Percentiles rank a stretch among this genome's conserved stretches.
Evolutionary conservation across 2,113 vertebrate species (phyloP).

Genomic region (Pipa parva): DNA sequence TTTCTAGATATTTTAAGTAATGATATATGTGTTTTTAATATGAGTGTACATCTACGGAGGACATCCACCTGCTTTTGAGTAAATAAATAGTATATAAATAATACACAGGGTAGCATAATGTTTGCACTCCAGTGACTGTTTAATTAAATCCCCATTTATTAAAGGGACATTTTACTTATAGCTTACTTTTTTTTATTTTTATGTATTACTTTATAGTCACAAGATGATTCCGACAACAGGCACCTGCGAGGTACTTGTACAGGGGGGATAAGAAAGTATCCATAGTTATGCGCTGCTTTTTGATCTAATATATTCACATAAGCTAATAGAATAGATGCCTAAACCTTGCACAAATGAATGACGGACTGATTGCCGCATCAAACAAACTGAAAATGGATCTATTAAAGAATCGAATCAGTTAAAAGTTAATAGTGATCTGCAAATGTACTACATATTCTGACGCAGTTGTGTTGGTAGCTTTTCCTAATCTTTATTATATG

Average conservation of each 20-base stretch:
- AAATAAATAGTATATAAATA: slow-evolving; percentile 44
- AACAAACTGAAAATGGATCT: too few relatives aligned
- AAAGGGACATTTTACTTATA: slow-evolving; percentile 10
- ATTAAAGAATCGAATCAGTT: too few relatives aligned
- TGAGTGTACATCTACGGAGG: not conserved
- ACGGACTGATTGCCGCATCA: too few relatives aligned
- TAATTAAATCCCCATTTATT: not conserved
- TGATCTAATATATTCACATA: too few relatives aligned
- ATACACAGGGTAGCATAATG: slow-evolving; percentile 26
- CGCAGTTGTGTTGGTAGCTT: too few relatives aligned
- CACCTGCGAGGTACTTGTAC: not conserved
- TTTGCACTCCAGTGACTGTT: slow-evolving; percentile 33
- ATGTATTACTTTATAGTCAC: not conserved
- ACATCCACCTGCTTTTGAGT: slow-evolving; percentile 14
- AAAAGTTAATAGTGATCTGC: too few relatives aligned
- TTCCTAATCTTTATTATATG: too few relatives aligned
- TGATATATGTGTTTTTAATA: not conserved
- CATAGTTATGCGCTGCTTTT: too few relatives aligned
- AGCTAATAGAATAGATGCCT: too few relatives aligned
- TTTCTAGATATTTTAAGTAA: slow-evolving; percentile 4
- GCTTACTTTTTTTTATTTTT: slow-evolving; percentile 20
- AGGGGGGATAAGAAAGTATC: too few relatives aligned
- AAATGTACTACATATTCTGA: too few relatives aligned
- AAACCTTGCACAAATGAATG: too few relatives aligned
- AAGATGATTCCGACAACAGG: not conserved